These are phyloP conservation scores for Hippocampus zosterae DNA, from an alignment of 2,113 vertebrate species.

Conservation along the genomic window DNA sequence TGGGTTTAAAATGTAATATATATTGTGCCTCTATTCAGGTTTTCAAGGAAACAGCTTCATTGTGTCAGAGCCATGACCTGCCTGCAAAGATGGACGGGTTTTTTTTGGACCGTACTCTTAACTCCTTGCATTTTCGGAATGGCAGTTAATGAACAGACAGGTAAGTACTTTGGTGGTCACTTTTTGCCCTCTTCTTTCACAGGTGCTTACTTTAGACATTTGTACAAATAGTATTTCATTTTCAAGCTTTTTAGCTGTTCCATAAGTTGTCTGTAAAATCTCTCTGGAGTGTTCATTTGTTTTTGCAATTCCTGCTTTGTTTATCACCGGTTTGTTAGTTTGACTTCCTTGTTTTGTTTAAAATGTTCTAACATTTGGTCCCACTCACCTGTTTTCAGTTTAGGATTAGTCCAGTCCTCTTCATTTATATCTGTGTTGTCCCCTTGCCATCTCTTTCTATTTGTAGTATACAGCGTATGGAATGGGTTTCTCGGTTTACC, in stretches of 20 bases:
- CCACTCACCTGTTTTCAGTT: neutral
- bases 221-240: neutral
- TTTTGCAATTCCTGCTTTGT: neutral
- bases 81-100: conserved; percentile 73
- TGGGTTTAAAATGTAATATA: neutral
- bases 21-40: conserved; percentile 49
- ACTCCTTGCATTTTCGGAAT: conserved; percentile 73
- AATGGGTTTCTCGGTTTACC: neutral
- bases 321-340: neutral
- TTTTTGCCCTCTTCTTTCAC: conserved; percentile 6
- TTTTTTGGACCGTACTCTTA: conserved; percentile 74
- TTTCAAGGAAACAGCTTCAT: conserved; percentile 64
- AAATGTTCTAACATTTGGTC: neutral
- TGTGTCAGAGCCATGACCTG: conserved; percentile 79
- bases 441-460: neutral
- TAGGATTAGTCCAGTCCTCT: neutral
- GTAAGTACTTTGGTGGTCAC: conserved; percentile 65
- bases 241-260: neutral
- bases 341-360: neutral
- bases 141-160: conserved; percentile 80
- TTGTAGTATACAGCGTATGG: neutral
- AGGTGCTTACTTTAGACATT: neutral
- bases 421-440: neutral
- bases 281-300: neutral
- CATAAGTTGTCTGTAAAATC: neutral